Evolutionary conservation across 2,113 vertebrate genomes (phyloP), one percentile per base, ranked within the genome.

Genomic region (Elephantulus edwardii): DNA sequence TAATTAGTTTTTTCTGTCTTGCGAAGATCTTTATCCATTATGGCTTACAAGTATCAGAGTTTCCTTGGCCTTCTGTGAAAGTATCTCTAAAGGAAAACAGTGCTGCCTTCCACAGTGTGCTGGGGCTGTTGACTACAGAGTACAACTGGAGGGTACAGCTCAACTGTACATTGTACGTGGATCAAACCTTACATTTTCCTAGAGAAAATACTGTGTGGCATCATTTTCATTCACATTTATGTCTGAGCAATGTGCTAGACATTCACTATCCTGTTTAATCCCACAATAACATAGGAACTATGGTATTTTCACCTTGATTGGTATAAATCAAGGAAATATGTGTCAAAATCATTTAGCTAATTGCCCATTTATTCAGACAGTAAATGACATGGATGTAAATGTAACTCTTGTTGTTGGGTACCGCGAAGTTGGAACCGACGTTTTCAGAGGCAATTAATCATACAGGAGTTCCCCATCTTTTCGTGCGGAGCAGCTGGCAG

Each of bases 251-350:
- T 75, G 6, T 38, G 28, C 22, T 86, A 70, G 42, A 33, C 62
- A 90, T 44, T 82, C 50, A 77, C 14, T 17, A 4, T 66, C 28
- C 83, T 95, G 40, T n/a, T 35, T 75, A 91, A 78, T 78, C 24
- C 72, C 38, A 89, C 13, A 58, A 38, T 5, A 93, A 35, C 33
- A 56, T 48, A 35, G 38, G 48, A 52, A 44, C 8, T 54, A 52
- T 40, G 12, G 71, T 66, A 24, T 83, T 92, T 92, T 94, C 72
- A 81, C 11, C n/a, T 2, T 58, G 14, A n/a, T n/a, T n/a, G n/a
- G 12, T 20, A 42, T 66, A 46, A 85, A 38, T 83, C 38, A 74
- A 91, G 26, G 40, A 50, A 82, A 26, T 82, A 48, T 60, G 64
- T 52, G 48, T 72, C n/a, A 2, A 9, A 78, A 66, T 58, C 14